Percentiles rank a stretch among this genome's conserved stretches.
Evolutionary conservation across 1,140 invertebrate genomes (phyloP).

Genomic region (Pantala flavescens): DNA sequence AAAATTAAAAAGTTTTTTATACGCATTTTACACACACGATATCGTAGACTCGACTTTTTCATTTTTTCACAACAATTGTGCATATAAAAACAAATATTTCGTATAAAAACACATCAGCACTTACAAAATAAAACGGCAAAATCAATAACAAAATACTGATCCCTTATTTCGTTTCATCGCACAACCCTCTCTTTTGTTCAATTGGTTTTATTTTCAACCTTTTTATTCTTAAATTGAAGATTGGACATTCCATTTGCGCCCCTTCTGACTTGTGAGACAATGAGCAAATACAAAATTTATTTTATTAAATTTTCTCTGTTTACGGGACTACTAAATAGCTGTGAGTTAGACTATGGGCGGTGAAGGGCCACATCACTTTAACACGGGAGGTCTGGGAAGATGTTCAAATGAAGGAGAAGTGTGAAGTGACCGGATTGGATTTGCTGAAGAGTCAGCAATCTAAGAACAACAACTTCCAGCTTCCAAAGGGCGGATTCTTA

Average conservation of each 20-base stretch:
- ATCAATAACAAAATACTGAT: conserved; percentile 17
- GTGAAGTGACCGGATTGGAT: too few species aligned
- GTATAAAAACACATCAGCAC: conserved; percentile 13
- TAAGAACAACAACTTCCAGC: too few species aligned
- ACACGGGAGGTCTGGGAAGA: too few species aligned
- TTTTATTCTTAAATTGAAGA: conserved; percentile 11
- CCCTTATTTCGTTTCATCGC: conserved; percentile 6
- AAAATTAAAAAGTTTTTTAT: background rate
- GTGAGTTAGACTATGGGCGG: background rate
- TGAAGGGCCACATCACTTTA: too few species aligned
- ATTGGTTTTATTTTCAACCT: background rate
- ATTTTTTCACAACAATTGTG: conserved; percentile 1
- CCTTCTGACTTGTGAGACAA: background rate
- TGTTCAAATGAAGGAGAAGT: too few species aligned
- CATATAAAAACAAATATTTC: conserved; percentile 6
- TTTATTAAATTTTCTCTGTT: background rate
- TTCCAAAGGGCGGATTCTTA: too few species aligned
- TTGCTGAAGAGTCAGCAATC: too few species aligned
- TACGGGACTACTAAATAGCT: background rate
- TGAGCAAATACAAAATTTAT: conserved; percentile 2
- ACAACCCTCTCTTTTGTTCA: conserved; percentile 5
- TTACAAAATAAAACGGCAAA: conserved; percentile 15
- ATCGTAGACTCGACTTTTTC: background rate
- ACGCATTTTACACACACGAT: background rate
- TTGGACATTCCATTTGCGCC: background rate